phyloP scores from a whole-genome alignment of 2,113 vertebrate species.

The Columba livia region DNA sequence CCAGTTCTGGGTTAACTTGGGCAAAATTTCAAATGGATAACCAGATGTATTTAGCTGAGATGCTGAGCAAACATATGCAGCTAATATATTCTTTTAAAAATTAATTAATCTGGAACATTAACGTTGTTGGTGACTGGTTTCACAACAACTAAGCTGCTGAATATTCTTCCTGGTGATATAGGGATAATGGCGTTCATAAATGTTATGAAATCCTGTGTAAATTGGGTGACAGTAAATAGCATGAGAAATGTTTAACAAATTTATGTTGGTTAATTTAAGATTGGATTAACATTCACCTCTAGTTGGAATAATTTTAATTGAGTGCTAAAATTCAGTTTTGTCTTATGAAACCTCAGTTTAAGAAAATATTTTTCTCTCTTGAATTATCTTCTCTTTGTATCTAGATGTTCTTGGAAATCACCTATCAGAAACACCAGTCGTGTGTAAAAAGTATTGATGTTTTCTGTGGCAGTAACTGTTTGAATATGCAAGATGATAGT shows the following conservation, averaged over 20 bases:
- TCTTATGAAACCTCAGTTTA: background rate
- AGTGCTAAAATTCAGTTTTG: background rate
- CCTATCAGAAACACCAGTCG: background rate
- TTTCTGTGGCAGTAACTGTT: background rate
- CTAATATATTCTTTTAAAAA: background rate
- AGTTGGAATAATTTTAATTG: background rate
- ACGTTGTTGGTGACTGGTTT: background rate
- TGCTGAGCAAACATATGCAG: background rate
- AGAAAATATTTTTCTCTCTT: background rate
- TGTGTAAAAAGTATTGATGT: background rate
- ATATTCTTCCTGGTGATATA: background rate
- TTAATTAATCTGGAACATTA: background rate
- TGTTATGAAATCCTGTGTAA: background rate
- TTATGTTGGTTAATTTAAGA: background rate
- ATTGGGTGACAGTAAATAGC: background rate
- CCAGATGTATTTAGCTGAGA: background rate
- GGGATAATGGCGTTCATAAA: background rate
- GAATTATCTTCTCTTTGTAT: background rate
- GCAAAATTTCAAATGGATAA: background rate
- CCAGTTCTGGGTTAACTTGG: background rate
- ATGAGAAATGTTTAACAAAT: background rate
- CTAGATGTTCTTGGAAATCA: background rate
- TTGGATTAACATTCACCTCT: background rate
- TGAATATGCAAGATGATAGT: background rate
- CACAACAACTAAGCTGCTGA: background rate